A percentile compares a stretch with the other conserved stretches of the same genome.
Conservation (phyloP, 2,113 vertebrate species). For the Lophius piscatorius region DNA sequence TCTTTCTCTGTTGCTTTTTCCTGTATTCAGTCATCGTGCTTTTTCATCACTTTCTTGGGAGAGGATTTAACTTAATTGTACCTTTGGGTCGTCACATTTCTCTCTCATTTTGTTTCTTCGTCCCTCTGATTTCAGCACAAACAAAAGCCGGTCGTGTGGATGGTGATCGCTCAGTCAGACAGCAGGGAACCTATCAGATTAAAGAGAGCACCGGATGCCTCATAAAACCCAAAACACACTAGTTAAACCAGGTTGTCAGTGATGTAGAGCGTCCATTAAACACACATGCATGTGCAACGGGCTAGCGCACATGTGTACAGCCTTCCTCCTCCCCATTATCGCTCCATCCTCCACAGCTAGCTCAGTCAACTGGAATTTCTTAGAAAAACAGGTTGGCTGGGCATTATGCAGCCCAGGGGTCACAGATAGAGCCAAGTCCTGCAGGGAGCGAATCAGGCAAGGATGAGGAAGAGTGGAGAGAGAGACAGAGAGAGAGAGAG, state of each 20-base stretch:
- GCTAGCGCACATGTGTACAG: conserved; percentile 31
- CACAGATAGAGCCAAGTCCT: conserved; percentile 66
- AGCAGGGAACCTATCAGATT: conserved; percentile 45
- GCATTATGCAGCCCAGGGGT: conserved; percentile 63
- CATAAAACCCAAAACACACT: conserved; percentile 41
- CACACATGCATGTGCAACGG: conserved; percentile 14
- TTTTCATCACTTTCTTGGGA: conserved; percentile 32
- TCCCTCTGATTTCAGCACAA: conserved; percentile 23
- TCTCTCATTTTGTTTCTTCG: conserved; percentile 38
- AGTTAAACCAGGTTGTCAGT: conserved; percentile 38
- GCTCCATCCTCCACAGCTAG: conserved; percentile 49
- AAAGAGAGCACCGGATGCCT: conserved; percentile 36
- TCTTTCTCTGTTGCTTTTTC: conserved; percentile 22
- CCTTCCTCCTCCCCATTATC: conserved; percentile 31
- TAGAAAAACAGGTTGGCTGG: conserved; percentile 73
- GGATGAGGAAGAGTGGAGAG: conserved; percentile 26
- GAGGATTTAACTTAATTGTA: conserved; percentile 42
- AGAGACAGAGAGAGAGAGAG: conserved; percentile 5
- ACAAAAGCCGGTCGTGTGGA: conserved; percentile 24
- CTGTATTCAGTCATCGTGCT: conserved; percentile 15
- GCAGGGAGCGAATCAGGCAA: conserved; percentile 58
- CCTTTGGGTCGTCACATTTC: conserved; percentile 16
- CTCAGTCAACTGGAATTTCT: conserved; percentile 66
- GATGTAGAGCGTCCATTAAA: conserved; percentile 51
- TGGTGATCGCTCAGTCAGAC: conserved; percentile 19